Conservation (phyloP, 2,888 invertebrate genomes). For the Drosophila cognata region DNA sequence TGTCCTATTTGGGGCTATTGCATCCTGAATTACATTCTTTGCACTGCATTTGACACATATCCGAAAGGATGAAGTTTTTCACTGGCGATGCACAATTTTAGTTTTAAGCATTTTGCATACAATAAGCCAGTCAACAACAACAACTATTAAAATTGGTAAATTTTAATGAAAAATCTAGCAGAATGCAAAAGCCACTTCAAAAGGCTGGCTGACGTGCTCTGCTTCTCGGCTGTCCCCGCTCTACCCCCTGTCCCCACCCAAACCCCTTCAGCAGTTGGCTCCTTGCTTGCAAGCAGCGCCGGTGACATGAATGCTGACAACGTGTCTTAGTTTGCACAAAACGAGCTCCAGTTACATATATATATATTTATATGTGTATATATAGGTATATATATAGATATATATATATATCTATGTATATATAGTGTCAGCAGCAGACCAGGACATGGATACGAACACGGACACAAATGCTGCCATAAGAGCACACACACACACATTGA, state of each 20-base stretch:
- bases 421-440: constrained; percentile 42
- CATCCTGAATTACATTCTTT: constrained; percentile 40
- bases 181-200: constrained; percentile 72
- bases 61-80: constrained; percentile 42
- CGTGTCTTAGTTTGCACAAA: constrained; percentile 80
- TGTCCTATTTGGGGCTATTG: constrained; percentile 39
- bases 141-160: constrained; percentile 65
- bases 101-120: constrained; percentile 27
- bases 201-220: constrained; percentile 33
- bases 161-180: constrained; percentile 75
- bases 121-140: constrained; percentile 42
- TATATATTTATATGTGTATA: constrained; percentile 26
- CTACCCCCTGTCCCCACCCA: not conserved
- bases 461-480: constrained; percentile 52
- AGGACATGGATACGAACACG: constrained; percentile 41
- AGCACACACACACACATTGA: constrained; percentile 17
- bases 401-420: not conserved
- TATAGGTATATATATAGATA: not conserved
- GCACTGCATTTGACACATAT: constrained; percentile 57
- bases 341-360: constrained; percentile 62
- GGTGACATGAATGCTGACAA: constrained; percentile 82
- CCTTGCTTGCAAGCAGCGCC: constrained; percentile 33
- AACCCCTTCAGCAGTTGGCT: not conserved
- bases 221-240: not conserved
- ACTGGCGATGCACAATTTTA: constrained; percentile 52